Evolutionary conservation across 64 coral and sea anemone genomes (phyloP), one percentile per base, ranked within the genome.

Genomic region (Acropora tenuis): DNA sequence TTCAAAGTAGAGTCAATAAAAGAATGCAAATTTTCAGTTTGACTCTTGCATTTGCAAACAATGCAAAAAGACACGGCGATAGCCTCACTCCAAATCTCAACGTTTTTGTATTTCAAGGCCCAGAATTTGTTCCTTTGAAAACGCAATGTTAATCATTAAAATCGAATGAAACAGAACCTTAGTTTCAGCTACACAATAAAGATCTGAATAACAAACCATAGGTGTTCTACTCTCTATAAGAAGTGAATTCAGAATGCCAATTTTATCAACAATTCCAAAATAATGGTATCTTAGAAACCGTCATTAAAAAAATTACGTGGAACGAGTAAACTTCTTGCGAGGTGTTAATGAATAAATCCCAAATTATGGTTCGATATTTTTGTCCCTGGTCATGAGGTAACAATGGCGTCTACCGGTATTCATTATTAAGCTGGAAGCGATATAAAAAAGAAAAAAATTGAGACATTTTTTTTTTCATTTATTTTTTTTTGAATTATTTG

Each of bases 1-100:
- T 85, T 85, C 82, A 85, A 71, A 71, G 82, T 46, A 18, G 61
- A 85, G 82, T 85, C 82, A 85, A 85, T 47, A 85, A 72, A 9
- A 16, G 63, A 69, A 85, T 85, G 82, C 82, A 85, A 85, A 85
- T 85, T 30, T 71, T 45, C 43, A 5, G 8, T 68, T 48, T 46
- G 65, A 18, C 45, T 85, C 82, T 49, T 58, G 44, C 63, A 68
- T 85, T 6, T 9, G 19, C 66, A 85, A 85, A 72, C 65, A 85
- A 69, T 8, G 6, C 1, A 5, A 72, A 71, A 85, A 47, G 5
- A 55, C 5, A 72, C 17, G 16, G 17, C 12, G 43, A 17, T 18
- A 48, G 72, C 17, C 5, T 71, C 6, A 15, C 17, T 2, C 0
- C 30, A 30, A 47, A 85, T 16, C 8, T 84, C 13, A 0, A n/a